Percentiles rank a stretch among this genome's conserved stretches.
phyloP scores from a whole-genome alignment of 2,888 invertebrate genomes.

The Tanytarsus gracilentus region DNA sequence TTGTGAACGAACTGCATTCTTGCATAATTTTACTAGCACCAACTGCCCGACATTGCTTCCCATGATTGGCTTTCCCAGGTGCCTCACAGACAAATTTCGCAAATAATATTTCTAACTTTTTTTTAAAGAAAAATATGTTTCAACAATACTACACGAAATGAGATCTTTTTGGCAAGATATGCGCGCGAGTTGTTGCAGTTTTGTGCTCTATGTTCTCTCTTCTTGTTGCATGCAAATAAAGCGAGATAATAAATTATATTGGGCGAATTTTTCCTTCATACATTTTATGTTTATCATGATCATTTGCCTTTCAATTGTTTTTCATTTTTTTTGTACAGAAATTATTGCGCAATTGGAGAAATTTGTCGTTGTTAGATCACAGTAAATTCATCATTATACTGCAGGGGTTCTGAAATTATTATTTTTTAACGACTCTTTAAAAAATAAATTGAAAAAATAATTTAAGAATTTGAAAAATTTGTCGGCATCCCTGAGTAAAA shows the following conservation, averaged over 20 bases:
- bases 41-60: background rate
- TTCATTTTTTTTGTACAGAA: background rate
- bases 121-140: background rate
- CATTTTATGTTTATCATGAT: slow-evolving; percentile 22
- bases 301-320: slow-evolving; percentile 17
- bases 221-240: slow-evolving; percentile 29
- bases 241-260: slow-evolving; percentile 27
- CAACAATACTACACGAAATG: slow-evolving; percentile 22
- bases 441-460: no score
- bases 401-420: no score
- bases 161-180: slow-evolving; percentile 25
- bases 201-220: slow-evolving; percentile 23
- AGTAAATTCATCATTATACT: no score
- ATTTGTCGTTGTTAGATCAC: no score
- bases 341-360: background rate
- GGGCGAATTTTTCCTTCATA: background rate
- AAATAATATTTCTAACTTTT: background rate
- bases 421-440: no score
- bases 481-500: no score
- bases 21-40: slow-evolving; percentile 15
- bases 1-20: slow-evolving; percentile 10
- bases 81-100: background rate
- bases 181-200: no score
- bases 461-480: no score
- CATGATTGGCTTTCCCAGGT: no score